Evolutionary conservation across 1,140 invertebrate species (phyloP).

Genomic region (Drosophila nikananu): DNA sequence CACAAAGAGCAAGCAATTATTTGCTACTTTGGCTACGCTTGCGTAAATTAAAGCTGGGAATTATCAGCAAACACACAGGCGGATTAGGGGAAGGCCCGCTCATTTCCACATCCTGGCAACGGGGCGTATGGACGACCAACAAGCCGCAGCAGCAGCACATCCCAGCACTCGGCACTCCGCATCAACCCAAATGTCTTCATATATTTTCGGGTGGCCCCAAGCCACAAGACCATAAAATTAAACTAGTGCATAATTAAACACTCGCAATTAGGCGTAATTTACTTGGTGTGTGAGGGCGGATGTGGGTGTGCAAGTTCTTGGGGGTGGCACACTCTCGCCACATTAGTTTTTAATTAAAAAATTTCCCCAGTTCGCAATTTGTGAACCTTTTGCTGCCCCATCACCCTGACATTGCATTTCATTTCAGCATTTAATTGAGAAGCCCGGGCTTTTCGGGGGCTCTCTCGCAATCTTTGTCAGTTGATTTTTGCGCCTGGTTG

Average conservation of each 20-base stretch:
- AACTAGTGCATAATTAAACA: constrained; percentile 85
- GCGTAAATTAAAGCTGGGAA: constrained; percentile 77
- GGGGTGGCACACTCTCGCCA: constrained; percentile 72
- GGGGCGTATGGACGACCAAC: constrained; percentile 46
- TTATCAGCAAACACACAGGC: constrained; percentile 50
- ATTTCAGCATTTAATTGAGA: constrained; percentile 37
- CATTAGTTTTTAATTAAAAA: constrained; percentile 85
- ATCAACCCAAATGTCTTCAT: constrained; percentile 45
- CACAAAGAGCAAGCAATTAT: constrained; percentile 78
- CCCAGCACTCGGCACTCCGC: constrained; percentile 8
- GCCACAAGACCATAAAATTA: constrained; percentile 83
- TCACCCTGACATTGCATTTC: constrained; percentile 52
- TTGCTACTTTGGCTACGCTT: constrained; percentile 77
- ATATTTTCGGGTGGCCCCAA: constrained; percentile 50
- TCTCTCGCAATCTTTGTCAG: constrained; percentile 32
- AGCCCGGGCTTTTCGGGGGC: constrained; percentile 21
- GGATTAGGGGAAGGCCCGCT: constrained; percentile 33
- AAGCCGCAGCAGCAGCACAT: constrained; percentile 39
- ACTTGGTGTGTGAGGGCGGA: constrained; percentile 61
- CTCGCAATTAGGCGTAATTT: constrained; percentile 85
- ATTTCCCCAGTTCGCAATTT: constrained; percentile 63
- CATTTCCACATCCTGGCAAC: constrained; percentile 13
- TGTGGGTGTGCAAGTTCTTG: constrained; percentile 19
- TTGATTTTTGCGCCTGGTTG: constrained; percentile 59
- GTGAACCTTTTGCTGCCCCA: constrained; percentile 35